phyloP scores from a whole-genome alignment of 2,797 vertebrate species.

The Enteromius afrohamiltoni region DNA sequence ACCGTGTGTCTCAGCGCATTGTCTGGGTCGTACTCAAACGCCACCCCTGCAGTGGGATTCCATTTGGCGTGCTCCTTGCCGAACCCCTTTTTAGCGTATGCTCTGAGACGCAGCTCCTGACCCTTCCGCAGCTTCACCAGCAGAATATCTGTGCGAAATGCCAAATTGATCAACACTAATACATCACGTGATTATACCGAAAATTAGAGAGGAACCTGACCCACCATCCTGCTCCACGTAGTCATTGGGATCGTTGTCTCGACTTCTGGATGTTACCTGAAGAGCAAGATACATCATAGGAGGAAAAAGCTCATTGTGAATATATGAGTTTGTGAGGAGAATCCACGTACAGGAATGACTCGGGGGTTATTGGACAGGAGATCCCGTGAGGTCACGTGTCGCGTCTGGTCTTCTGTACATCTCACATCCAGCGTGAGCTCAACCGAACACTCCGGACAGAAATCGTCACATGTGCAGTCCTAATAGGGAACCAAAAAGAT shows the following conservation, averaged over 20 bases:
- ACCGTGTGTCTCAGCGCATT: slow-evolving; percentile 94
- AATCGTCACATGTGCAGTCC: slow-evolving; percentile 97
- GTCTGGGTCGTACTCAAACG: slow-evolving; percentile 97
- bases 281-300: not conserved
- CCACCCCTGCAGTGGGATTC: slow-evolving; percentile 96
- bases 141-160: slow-evolving; percentile 84
- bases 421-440: slow-evolving; percentile 94
- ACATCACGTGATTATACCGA: not conserved
- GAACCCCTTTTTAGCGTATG: slow-evolving; percentile 97
- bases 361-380: slow-evolving; percentile 94
- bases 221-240: slow-evolving; percentile 96
- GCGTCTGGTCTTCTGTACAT: slow-evolving; percentile 95
- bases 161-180: not conserved
- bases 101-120: slow-evolving; percentile 91
- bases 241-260: slow-evolving; percentile 96
- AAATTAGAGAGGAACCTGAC: slow-evolving; percentile 38
- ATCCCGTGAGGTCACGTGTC: slow-evolving; percentile 93
- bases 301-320: not conserved
- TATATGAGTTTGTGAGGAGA: not conserved
- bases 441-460: slow-evolving; percentile 96
- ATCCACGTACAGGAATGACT: slow-evolving; percentile 89
- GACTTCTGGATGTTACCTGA: slow-evolving; percentile 95
- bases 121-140: slow-evolving; percentile 97
- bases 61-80: slow-evolving; percentile 99
- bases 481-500: slow-evolving; percentile 60